Base-by-base conservation (phyloP, 2,113 vertebrate genomes). In the Cavia aperea region DNA sequence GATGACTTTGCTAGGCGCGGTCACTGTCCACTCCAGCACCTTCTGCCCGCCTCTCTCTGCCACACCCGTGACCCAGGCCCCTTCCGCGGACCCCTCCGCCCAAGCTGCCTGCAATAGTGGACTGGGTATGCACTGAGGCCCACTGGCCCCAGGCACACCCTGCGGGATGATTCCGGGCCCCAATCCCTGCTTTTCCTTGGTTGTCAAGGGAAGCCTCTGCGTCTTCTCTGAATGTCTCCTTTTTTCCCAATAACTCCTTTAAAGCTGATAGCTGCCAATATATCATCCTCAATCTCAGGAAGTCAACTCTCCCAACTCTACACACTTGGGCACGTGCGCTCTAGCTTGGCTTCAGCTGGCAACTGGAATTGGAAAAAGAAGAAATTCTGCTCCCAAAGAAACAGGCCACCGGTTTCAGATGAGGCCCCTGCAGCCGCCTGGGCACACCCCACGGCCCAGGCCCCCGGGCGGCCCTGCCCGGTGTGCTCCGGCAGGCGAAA, bases 61-160 rank as follows among this genome's bases (percentile, higher is more conserved):
- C 9, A 7, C 54, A 63, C 51, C 0, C 39, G 24, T 56, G 51
- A 39, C 8, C 23, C 51, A 51, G 11, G 58, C 54, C 73, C 33
- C n/a, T 12, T 0, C 39, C 21, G 46, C 43, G 58, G 51, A 31
- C 78, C 26, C 14, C 49, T 13, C 0, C 4, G 7, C 13, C 26
- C 1, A 75, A 73, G 68, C 36, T 54, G 24, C 15, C 56, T 11
- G 49, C 49, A 46, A 26, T 14, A 58, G 39, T 60, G 85, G 90
- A 54, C 7, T 15, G 43, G 15, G 54, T 9, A 5, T 51, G 84
- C 15, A 82, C 39, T 39, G 62, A 23, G 2, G 31, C 14, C 54
- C 39, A 51, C 58, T 39, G 13, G 26, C 23, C n/a, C 10, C 7
- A n/a, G 16, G 21, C n/a, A 73, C 13, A 18, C 26, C 43, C 82